Evolutionary conservation across 2,888 invertebrate species (phyloP).

Genomic region (Cryptocheilus praepositus): DNA sequence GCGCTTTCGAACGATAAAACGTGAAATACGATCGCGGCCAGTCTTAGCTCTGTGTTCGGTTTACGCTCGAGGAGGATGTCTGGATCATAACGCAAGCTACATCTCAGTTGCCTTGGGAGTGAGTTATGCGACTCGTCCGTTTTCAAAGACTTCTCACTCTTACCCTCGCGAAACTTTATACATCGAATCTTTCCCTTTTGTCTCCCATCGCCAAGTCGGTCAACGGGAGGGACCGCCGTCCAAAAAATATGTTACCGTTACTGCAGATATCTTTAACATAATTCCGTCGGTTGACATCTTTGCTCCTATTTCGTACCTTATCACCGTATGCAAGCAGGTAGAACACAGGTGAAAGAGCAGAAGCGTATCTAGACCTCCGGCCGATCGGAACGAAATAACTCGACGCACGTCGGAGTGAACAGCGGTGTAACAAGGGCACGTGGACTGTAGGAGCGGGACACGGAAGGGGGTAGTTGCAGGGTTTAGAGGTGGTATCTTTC

Average conservation of each 20-base stretch:
- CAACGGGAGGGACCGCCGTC: too few species aligned
- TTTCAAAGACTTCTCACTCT: constrained; percentile 33
- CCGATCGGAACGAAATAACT: constrained; percentile 20
- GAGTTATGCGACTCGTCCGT: constrained; percentile 51
- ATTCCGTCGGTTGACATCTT: too few species aligned
- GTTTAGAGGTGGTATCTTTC: constrained; percentile 32
- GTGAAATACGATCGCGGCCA: constrained; percentile 68
- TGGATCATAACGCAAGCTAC: constrained; percentile 68
- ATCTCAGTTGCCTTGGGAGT: constrained; percentile 50
- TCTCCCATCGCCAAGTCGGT: background rate
- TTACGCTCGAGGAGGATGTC: constrained; percentile 65
- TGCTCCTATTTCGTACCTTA: too few species aligned
- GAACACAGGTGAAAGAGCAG: background rate
- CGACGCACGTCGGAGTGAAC: constrained; percentile 25
- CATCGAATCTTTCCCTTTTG: background rate
- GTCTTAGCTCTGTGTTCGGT: constrained; percentile 48
- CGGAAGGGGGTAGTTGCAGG: constrained; percentile 21
- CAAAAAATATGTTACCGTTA: too few species aligned
- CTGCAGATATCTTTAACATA: too few species aligned
- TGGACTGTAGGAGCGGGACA: background rate
- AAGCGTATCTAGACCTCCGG: constrained; percentile 6
- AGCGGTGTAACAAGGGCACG: background rate
- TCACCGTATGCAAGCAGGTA: too few species aligned
- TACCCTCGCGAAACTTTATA: constrained; percentile 11
- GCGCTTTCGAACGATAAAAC: constrained; percentile 71